Base-by-base conservation (phyloP, 2,888 invertebrate species). In the Sabatieria punctata region DNA sequence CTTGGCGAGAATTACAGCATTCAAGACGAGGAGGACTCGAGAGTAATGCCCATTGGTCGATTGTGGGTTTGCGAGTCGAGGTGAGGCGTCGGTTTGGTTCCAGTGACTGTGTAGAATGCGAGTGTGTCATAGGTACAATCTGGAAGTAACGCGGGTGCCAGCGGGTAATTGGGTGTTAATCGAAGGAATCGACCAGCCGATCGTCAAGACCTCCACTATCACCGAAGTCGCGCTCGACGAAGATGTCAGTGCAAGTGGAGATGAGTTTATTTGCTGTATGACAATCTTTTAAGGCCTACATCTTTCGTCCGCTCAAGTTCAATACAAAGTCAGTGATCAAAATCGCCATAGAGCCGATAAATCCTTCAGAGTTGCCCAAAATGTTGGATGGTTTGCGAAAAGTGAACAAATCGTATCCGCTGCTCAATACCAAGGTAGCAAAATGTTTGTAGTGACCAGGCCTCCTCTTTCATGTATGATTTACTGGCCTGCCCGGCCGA, bases 111-210 rank as follows among this genome's bases (percentile, higher is more conserved):
- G n/a, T n/a, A n/a, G n/a, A n/a, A n/a, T n/a, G n/a, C n/a, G n/a
- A n/a, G n/a, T n/a, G n/a, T n/a, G 22, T 51, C 54, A 6, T 57
- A 77, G 77, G 54, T 88, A 86, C 59, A 79, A 86, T 71, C 80
- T 97, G 51, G 93, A 95, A 69, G 71, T 97, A 40, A 93, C 85
- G 68, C 76, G 91, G 47, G 93, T 95, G 1, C 91, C 97, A 0
- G 88, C 93, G 1, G 97, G 97, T 0, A 95, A 93, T 70, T 95
- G 93, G 93, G 91, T 95, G 1, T 74, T 97, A 8, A 88, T 97
- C 54, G 97, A 99, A 67, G 95, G 97, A 26, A 86, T 97, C 52
- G 97, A 99, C 71, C 85, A 93, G 67, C 85, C 93, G 1, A 88
- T 97, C 51, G 91, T 95, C 11, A 97, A 97, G 73, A 99, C 97